Evolutionary conservation across 2,797 vertebrate genomes (phyloP), one percentile per base, ranked within the genome.

Genomic region (Capromys pilorides): DNA sequence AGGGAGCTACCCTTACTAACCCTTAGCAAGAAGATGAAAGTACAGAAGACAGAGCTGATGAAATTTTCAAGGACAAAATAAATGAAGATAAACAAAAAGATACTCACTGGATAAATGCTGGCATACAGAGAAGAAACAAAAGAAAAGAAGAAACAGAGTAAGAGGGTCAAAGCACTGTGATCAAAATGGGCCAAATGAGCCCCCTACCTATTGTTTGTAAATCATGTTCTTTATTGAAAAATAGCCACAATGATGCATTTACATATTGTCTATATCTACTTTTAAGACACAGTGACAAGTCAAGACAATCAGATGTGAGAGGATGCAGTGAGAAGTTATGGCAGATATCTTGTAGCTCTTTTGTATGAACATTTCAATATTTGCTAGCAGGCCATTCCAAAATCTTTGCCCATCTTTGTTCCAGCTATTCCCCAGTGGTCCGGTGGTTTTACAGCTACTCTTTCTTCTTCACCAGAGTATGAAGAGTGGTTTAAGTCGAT

Each of bases 161-260:
- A 49, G 6, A 28, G 12, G n/a, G 16, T n/a, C 31, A 75, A 28
- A 6, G 26, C 1, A 78, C 73, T 67, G 2, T 9, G 18, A 28
- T 21, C 69, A 26, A 16, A 75, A 31, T 26, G 1, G 67, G 41
- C 11, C 79, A 86, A 75, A 64, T 2, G 18, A 45, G 21, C 4
- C 64, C 26, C 7, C 6, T 49, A 19, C 5, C n/a, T 86, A 3
- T 6, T 83, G 36, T 88, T 94, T 36, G 3, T 81, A 77, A 61
- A 64, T 51, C 80, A 79, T 49, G 6, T 57, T 97, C 62, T 86
- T 86, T 69, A 61, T 2, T 88, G 84, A 64, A 80, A 88, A 96
- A 79, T 45, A 90, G 33, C 22, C 12, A 41, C 4, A 10, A 10
- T 86, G 45, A 24, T 51, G 89, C 8, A 69, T 75, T 73, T 83